Conservation (phyloP, 2,888 invertebrate genomes). For the Coelopa pilipes region DNA sequence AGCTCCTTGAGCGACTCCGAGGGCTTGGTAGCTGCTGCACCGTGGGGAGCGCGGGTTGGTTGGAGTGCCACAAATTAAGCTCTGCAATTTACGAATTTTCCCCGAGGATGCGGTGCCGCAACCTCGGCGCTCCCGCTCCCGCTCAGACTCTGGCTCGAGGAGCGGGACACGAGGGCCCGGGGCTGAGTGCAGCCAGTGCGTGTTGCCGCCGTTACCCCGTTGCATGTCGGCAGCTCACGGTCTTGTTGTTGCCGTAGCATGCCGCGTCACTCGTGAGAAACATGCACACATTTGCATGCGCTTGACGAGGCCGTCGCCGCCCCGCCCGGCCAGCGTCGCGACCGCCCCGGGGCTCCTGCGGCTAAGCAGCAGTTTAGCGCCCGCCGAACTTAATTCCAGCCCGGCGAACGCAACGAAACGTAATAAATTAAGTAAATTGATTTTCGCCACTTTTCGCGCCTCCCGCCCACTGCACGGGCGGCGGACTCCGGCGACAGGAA, state of each 20-base stretch:
- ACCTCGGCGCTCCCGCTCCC: neutral
- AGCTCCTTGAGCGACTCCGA: neutral
- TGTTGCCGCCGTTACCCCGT: neutral
- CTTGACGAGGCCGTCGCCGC: neutral
- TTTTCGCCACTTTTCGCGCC: slow-evolving; percentile 24
- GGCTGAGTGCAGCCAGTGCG: neutral
- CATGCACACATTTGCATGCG: slow-evolving; percentile 11
- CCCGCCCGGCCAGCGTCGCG: neutral
- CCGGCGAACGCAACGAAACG: slow-evolving; percentile 8
- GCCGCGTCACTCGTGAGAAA: neutral
- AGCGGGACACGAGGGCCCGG: too few relatives aligned
- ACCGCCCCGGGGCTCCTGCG: neutral
- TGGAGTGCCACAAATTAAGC: slow-evolving; percentile 32
- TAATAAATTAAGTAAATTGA: slow-evolving; percentile 35
- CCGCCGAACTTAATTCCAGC: slow-evolving; percentile 31
- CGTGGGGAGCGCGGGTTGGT: neutral
- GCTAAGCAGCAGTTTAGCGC: slow-evolving; percentile 32
- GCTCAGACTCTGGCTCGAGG: neutral
- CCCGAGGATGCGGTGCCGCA: slow-evolving; percentile 6
- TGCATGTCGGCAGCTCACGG: slow-evolving; percentile 21
- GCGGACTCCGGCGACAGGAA: neutral
- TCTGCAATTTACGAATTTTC: slow-evolving; percentile 26
- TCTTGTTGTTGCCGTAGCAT: slow-evolving; percentile 17
- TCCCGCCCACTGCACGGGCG: neutral
- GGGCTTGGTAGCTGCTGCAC: too few relatives aligned